Base-by-base conservation (phyloP, 2,888 invertebrate species). In the Parascotia fuliginaria region DNA sequence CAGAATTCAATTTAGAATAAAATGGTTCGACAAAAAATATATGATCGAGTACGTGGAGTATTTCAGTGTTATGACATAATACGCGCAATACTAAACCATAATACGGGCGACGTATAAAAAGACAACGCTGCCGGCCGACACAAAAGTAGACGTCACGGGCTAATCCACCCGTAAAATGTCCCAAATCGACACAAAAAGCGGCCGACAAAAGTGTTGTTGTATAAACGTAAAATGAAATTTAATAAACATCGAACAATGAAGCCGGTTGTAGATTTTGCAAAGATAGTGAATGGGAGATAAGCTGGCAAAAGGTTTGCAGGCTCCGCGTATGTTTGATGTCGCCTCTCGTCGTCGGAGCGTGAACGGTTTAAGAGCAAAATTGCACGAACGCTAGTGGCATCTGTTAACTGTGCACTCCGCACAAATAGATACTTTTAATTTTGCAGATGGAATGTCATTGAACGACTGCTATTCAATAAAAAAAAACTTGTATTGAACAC, bases 111-210 rank as follows among this genome's bases (percentile, higher is more conserved):
- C 64, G 54, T 60, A 87, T 82, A 91, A 92, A 91, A 91, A 91
- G 89, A 83, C 89, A 79, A 84, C 83, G 79, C 77, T 77, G 83
- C 80, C 81, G 80, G 77, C 71, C 69, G 70, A 68, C 58, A 85
- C 79, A 87, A 84, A 86, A 82, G 84, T 76, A 81, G 75, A 85
- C 83, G 84, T 89, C 88, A 85, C 81, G 65, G 69, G 76, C 70
- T 86, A 89, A 89, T 89, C 88, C 92, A 86, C 75, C 86, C 91
- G 92, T 87, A 89, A 92, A 92, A 91, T 92, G 92, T 92, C 92
- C 89, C 92, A 87, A 89, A 88, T 80, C 78, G 70, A 60, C 60
- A 88, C 83, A 91, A 91, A 91, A 91, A 88, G 78, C 75, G 65
- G 74, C 85, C 89, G 89, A 89, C 90, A 90, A 90, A 87, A 92